Base-by-base conservation (phyloP, 2,888 invertebrate genomes). In the Steromphala cineraria region DNA sequence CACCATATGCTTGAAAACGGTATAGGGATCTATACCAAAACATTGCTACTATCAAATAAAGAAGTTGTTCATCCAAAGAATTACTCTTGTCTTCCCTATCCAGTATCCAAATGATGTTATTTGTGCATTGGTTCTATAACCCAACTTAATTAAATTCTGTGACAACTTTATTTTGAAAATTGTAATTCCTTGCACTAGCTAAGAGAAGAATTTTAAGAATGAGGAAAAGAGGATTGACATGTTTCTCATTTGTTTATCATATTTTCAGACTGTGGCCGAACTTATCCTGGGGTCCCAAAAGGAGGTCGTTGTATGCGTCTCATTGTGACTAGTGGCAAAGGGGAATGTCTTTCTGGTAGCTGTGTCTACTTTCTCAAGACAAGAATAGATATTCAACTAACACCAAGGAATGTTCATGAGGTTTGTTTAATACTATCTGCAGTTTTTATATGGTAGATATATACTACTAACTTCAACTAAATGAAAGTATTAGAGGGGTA, bases 301-400 rank as follows among this genome's bases (percentile, higher is more conserved):
- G 91, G 90, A n/a, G 79, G 82, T 8, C n/a, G 86, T 53, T 88
- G 91, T 52, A 90, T 87, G 77, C 83, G 93, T 53, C 77, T 94
- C 5, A 87, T 96, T 82, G 94, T 96, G 77, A 95, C 96, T 0
- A 95, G 95, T 91, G 96, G 96, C 24, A 92, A 94, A 28, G 93
- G 94, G 28, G 94, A 95, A 85, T 92, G 94, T 79, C 94, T 96
- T 28, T 94, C 94, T 80, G 96, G 96, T 3, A 94, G 94, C 88
- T 96, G 96, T 92, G 94, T 96, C n/a, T 95, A 95, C 53, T 95
- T 96, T 87, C 96, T 96, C 91, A 95, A 96, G 86, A 94, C 95
- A 19, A 95, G 94, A 85, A 95, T 95, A 82, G 93, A 94, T 17
- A 94, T 95, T 85, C 93, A 94, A 15, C 94, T 97, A 62, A 96